A percentile compares a stretch with the other conserved stretches of the same genome.
Conservation (phyloP, 2,113 vertebrate species). For the Menura novaehollandiae region DNA sequence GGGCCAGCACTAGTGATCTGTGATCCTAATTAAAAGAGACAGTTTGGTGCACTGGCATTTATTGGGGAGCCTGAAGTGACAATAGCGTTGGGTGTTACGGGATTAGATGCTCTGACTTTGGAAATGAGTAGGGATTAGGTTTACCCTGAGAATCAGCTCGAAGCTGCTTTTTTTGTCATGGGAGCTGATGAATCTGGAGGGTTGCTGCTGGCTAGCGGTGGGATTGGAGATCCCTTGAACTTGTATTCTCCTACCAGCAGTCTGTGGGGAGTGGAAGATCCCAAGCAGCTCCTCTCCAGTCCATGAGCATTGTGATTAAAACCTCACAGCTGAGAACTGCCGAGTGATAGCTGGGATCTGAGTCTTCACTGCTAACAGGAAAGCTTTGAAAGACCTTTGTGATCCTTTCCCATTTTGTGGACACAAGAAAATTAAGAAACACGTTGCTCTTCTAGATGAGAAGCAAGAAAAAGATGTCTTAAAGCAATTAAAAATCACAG, state of each 20-base stretch:
- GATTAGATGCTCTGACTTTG: constrained; percentile 60
- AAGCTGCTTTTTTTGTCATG: not conserved
- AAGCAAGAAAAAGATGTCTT: not conserved
- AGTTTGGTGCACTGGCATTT: constrained; percentile 53
- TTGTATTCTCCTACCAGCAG: not conserved
- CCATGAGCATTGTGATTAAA: not conserved
- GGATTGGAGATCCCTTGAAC: constrained; percentile 22
- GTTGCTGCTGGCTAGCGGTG: not conserved
- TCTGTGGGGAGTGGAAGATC: not conserved
- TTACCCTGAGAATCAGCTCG: constrained; percentile 4
- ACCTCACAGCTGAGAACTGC: not conserved
- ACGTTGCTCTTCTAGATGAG: not conserved
- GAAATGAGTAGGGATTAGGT: constrained; percentile 52
- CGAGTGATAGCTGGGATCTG: not conserved
- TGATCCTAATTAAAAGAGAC: constrained; percentile 61
- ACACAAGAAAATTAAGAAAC: not conserved
- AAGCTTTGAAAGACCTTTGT: not conserved
- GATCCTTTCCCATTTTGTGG: not conserved
- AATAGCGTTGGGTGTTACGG: constrained; percentile 20
- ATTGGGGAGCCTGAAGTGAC: constrained; percentile 26
- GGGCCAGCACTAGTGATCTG: not conserved
- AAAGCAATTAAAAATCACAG: not conserved
- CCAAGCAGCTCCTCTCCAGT: not conserved
- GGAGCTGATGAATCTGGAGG: constrained; percentile 17
- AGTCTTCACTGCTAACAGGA: not conserved